phyloP scores from a whole-genome alignment of 2,888 invertebrate genomes.

The Troides oblongomaculatus region DNA sequence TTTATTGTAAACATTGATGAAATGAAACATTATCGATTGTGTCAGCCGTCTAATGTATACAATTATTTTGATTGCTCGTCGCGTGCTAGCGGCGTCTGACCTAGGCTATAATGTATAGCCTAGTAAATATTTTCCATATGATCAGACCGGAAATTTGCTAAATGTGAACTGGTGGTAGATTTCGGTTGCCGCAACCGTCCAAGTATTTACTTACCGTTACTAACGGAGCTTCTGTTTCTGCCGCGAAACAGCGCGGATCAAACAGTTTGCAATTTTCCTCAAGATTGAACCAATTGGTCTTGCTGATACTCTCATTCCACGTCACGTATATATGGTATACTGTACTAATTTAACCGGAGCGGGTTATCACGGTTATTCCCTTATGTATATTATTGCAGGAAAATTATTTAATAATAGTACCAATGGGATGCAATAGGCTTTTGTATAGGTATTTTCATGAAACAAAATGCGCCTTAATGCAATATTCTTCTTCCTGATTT shows the following conservation, averaged over 20 bases:
- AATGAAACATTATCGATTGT: slow-evolving; percentile 21
- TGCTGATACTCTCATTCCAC: background rate
- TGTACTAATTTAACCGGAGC: background rate
- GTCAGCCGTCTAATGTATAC: background rate
- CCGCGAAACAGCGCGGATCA: no score
- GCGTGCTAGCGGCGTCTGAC: background rate
- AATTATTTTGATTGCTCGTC: slow-evolving; percentile 2
- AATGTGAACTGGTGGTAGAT: no score
- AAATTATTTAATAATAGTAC: background rate
- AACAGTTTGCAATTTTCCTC: background rate
- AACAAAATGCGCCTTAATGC: no score
- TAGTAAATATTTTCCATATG: no score
- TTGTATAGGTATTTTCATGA: no score
- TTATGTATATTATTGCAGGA: background rate
- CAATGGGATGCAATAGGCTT: no score
- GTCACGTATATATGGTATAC: background rate
- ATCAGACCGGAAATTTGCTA: no score
- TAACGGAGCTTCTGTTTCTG: no score
- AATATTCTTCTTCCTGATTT: no score
- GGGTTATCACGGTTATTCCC: background rate
- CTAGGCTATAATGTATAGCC: background rate
- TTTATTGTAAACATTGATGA: slow-evolving; percentile 11
- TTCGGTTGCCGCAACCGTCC: no score
- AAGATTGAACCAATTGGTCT: background rate
- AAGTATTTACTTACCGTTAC: no score